These are phyloP conservation scores for Piaya cayana DNA, from an alignment of 2,113 vertebrate species.

Conservation along the genomic window DNA sequence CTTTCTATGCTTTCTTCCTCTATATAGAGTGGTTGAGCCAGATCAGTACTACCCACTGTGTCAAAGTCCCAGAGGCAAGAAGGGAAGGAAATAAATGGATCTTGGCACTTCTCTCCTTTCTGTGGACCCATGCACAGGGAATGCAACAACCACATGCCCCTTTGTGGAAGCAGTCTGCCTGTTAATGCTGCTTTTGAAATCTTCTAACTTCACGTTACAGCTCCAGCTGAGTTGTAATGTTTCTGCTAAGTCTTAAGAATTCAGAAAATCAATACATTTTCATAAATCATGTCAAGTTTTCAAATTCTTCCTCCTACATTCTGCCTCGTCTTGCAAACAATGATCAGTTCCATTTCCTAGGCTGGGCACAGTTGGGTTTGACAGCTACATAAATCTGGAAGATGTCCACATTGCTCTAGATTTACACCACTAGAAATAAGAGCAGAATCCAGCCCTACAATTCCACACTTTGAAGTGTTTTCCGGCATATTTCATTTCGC, in stretches of 20 bases:
- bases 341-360: background rate
- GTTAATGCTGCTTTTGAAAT: constrained; percentile 1
- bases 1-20: background rate
- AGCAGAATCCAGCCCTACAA: background rate
- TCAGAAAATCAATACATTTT: constrained; percentile 41
- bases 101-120: background rate
- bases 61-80: background rate
- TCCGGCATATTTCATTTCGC: background rate
- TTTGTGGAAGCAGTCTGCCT: background rate
- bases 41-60: background rate
- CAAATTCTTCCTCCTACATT: background rate
- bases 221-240: constrained; percentile 16
- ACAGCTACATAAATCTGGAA: background rate
- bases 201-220: background rate
- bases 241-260: constrained; percentile 28
- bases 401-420: background rate
- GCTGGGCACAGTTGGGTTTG: background rate
- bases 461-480: background rate
- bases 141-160: background rate
- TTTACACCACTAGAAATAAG: background rate
- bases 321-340: background rate
- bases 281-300: constrained; percentile 1
- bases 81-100: background rate
- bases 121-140: accelerated
- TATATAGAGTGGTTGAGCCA: background rate